Evolutionary conservation across 2,113 vertebrate species (phyloP).

Genomic region (Plotosus lineatus): DNA sequence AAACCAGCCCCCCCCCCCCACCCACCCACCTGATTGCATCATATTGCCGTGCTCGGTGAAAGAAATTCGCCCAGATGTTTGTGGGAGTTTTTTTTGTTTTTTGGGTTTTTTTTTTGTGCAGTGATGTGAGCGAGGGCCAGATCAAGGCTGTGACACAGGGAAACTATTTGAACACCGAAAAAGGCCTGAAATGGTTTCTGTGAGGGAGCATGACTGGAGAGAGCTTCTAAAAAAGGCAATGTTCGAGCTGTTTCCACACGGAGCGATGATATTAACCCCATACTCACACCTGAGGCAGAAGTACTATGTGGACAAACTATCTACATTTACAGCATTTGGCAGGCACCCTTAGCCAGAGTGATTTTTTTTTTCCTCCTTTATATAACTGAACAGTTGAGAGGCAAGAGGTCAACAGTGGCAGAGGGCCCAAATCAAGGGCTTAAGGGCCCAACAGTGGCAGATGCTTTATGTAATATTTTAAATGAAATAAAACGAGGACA

Average conservation of each 20-base stretch:
- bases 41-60: slow-evolving; percentile 49
- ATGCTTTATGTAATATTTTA: not conserved
- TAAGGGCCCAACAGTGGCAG: too few species aligned
- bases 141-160: slow-evolving; percentile 36
- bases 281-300: not conserved
- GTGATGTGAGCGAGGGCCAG: slow-evolving; percentile 24
- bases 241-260: not conserved
- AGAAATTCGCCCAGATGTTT: slow-evolving; percentile 66
- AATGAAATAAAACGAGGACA: not conserved
- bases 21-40: slow-evolving; percentile 59
- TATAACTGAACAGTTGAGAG: too few species aligned
- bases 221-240: slow-evolving; percentile 49
- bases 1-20: slow-evolving; percentile 46
- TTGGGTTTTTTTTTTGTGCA: too few species aligned
- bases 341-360: too few species aligned
- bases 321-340: too few species aligned
- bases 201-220: not conserved
- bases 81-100: too few species aligned
- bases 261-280: slow-evolving; percentile 6
- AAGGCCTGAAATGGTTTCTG: slow-evolving; percentile 70
- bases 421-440: too few species aligned
- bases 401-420: too few species aligned
- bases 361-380: too few species aligned
- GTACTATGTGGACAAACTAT: not conserved
- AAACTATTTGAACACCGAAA: slow-evolving; percentile 71